These are phyloP conservation scores for Odobenus rosmarus DNA, from an alignment of 2,113 vertebrate species.

Conservation along the genomic window DNA sequence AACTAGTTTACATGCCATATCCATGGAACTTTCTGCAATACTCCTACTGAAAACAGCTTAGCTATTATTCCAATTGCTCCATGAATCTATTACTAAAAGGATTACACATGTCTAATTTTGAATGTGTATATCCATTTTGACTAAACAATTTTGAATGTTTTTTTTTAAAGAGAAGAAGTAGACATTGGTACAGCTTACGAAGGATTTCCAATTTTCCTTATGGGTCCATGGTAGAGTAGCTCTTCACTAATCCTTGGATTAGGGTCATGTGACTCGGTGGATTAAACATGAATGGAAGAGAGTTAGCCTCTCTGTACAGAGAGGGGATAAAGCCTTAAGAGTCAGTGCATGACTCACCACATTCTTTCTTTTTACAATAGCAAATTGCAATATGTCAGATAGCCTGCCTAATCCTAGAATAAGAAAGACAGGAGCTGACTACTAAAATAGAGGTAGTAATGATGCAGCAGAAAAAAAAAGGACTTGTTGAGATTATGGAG, in stretches of 20 bases:
- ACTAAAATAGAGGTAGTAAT: background rate
- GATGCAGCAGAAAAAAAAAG: background rate
- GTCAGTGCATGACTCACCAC: background rate
- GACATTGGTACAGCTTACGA: background rate
- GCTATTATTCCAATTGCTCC: background rate
- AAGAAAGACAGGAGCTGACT: background rate
- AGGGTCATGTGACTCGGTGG: background rate
- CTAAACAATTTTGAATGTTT: background rate
- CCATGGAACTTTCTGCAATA: background rate
- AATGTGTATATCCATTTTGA: background rate
- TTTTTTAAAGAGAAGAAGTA: background rate
- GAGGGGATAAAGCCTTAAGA: background rate
- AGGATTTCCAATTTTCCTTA: background rate
- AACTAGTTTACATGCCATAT: background rate
- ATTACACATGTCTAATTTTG: background rate
- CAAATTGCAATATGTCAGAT: background rate
- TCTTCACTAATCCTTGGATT: background rate
- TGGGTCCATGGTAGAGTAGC: background rate
- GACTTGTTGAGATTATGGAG: background rate
- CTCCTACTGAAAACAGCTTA: background rate
- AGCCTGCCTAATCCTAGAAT: background rate
- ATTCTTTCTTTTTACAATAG: background rate
- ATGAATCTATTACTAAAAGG: background rate
- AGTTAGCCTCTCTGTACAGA: background rate
- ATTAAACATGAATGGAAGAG: background rate